phyloP scores from a whole-genome alignment of 2,888 invertebrate genomes.

The Cataglyphis albicans region DNA sequence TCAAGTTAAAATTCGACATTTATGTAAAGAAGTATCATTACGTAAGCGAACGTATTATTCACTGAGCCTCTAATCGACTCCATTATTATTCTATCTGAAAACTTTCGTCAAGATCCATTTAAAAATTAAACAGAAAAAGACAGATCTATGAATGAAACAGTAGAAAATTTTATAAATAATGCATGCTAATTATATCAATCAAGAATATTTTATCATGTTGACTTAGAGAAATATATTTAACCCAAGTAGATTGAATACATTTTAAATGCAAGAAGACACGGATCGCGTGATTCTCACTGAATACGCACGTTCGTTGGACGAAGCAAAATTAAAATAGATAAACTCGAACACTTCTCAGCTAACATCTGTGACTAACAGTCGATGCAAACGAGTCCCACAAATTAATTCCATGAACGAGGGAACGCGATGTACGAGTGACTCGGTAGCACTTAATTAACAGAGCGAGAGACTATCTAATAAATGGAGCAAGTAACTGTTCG shows the following conservation, averaged over 20 bases:
- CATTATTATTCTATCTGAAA: conserved; percentile 15
- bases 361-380: conserved; percentile 41
- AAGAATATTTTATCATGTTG: neutral
- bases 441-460: conserved; percentile 48
- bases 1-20: neutral
- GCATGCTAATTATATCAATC: neutral
- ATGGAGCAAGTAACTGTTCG: conserved; percentile 39
- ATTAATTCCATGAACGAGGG: conserved; percentile 57
- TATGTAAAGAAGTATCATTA: neutral
- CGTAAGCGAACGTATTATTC: neutral
- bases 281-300: neutral
- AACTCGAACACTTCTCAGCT: conserved; percentile 6
- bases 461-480: conserved; percentile 39
- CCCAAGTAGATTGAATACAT: neutral
- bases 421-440: conserved; percentile 43
- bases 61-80: neutral
- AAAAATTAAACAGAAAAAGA: neutral
- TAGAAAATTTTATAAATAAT: conserved; percentile 22
- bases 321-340: conserved; percentile 25
- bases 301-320: neutral
- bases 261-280: neutral
- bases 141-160: neutral
- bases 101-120: neutral
- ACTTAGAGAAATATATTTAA: neutral
- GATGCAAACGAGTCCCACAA: conserved; percentile 57